Evolutionary conservation across 2,797 vertebrate species (phyloP), one percentile per base, ranked within the genome.

Genomic region (Balearica regulorum): DNA sequence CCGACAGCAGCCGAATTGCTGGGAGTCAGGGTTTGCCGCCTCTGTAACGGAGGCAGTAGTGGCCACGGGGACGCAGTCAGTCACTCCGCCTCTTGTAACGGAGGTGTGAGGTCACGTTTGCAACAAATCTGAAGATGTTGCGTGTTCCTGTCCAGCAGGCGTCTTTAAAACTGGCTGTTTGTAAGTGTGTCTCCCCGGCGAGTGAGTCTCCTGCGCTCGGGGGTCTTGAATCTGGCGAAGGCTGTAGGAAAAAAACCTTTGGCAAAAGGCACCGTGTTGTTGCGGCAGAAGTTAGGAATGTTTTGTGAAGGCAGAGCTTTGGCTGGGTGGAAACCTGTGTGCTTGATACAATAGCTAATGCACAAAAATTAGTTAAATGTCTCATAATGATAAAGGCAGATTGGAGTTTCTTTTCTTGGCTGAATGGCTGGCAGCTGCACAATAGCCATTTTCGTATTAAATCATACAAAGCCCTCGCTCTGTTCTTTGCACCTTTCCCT

Each of bases 401-500:
- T 54, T 53, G 8, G 83, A 71, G 78, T 39, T 83, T 37, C 81
- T 75, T 77, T 70, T 24, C 51, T n/a, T 26, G 72, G 43, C 49
- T 43, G 76, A 46, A 9, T 28, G 72, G 68, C 65, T 96, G 94
- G 94, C 86, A 92, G 60, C 85, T 75, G 57, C 70, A 83, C 77
- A 72, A 81, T 24, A 58, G 54, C 94, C 75, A 76, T 97, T 96
- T 94, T 71, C 91, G 9, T 13, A 93, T 90, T 89, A 94, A 93
- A 73, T 22, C n/a, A 7, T 41, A 76, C 73, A 81, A 90, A 90
- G 20, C 41, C 83, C 84, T 86, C 39, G 0, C 75, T 49, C 37
- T 14, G 62, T 91, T 84, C 73, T 73, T 92, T 60, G 5, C 93
- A 78, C 93, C 90, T 93, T 75, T 65, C 65, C 87, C 77, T 18